Percentiles rank a stretch among this genome's conserved stretches.
Conservation (phyloP, 1,140 invertebrate species). For the Temnothorax nylanderi region DNA sequence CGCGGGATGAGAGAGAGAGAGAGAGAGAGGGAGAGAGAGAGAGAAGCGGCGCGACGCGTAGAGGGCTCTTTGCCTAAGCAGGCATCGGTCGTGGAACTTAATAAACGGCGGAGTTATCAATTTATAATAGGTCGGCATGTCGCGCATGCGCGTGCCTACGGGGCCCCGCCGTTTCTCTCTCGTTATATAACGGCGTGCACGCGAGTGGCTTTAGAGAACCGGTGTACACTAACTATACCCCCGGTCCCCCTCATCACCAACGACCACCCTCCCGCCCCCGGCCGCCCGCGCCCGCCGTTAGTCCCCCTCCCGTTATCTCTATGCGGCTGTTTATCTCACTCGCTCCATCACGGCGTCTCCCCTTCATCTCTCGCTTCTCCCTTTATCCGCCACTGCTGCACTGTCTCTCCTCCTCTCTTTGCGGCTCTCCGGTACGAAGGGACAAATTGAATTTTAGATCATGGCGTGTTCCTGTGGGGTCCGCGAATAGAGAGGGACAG, state of each 20-base stretch:
- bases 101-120: conserved; percentile 84
- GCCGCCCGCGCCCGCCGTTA: not conserved
- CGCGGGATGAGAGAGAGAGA: conserved; percentile 4
- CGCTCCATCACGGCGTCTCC: conserved; percentile 58
- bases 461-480: conserved; percentile 81
- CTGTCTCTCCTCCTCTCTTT: conserved; percentile 71
- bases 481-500: conserved; percentile 62
- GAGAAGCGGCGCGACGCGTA: conserved; percentile 45
- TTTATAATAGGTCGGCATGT: conserved; percentile 83
- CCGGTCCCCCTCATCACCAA: not conserved
- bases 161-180: conserved; percentile 70
- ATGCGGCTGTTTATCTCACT: conserved; percentile 44
- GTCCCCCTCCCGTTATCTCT: conserved; percentile 40
- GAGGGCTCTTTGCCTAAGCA: conserved; percentile 83
- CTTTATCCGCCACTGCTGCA: conserved; percentile 22
- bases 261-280: not conserved
- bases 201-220: conserved; percentile 76
- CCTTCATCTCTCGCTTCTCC: conserved; percentile 32
- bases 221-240: conserved; percentile 65
- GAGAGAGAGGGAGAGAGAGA: not conserved
- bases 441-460: conserved; percentile 87
- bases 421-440: conserved; percentile 79
- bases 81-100: conserved; percentile 84
- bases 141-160: conserved; percentile 77
- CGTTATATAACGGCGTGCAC: conserved; percentile 72